Percentiles rank a stretch among this genome's conserved stretches.
These are phyloP conservation scores for Drosophila kanekoi DNA, from an alignment of 2,888 invertebrate genomes.

Conservation along the genomic window DNA sequence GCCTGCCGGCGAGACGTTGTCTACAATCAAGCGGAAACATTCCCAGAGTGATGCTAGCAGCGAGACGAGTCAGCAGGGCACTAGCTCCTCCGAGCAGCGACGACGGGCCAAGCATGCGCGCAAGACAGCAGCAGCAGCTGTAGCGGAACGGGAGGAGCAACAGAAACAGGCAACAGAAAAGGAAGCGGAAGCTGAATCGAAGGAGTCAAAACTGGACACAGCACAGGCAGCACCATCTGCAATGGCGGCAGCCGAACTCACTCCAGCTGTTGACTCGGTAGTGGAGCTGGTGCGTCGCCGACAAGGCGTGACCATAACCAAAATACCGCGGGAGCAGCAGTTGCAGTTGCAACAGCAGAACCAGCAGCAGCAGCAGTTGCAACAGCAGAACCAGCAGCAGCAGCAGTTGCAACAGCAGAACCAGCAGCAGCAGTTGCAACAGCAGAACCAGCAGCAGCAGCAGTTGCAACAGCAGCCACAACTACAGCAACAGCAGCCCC, in stretches of 20 bases:
- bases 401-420: not conserved
- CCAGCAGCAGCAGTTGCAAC: not conserved
- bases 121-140: conserved; percentile 28
- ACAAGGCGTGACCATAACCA: conserved; percentile 82
- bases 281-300: conserved; percentile 75
- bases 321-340: conserved; percentile 64
- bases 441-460: not conserved
- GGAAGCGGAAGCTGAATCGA: not conserved
- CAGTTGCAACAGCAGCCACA: not conserved
- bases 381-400: not conserved
- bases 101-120: conserved; percentile 56
- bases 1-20: not conserved
- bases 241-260: conserved; percentile 8
- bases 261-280: conserved; percentile 50
- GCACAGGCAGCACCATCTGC: not conserved
- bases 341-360: conserved; percentile 5
- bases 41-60: conserved; percentile 53
- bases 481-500: not conserved
- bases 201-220: not conserved
- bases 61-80: conserved; percentile 43
- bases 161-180: not conserved
- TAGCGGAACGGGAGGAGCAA: not conserved
- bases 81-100: conserved; percentile 24
- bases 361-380: not conserved
- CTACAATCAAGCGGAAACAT: conserved; percentile 34